Evolutionary conservation across 2,888 invertebrate species (phyloP).

Genomic region (Steinernema scapterisci): DNA sequence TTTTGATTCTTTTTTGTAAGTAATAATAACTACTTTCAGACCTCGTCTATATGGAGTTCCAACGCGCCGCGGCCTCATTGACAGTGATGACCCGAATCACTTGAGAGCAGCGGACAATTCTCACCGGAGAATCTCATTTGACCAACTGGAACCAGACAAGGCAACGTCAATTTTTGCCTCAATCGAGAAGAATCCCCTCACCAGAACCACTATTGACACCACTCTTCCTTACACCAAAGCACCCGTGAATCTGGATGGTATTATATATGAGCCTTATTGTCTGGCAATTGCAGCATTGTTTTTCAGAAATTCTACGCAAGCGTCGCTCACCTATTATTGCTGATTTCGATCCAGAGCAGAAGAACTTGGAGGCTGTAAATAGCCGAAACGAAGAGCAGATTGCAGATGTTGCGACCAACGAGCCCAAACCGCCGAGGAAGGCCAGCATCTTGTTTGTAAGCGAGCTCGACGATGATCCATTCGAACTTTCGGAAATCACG

Average conservation of each 20-base stretch:
- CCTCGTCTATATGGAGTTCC: background rate
- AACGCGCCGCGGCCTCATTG: background rate
- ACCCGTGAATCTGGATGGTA: background rate
- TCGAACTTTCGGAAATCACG: background rate
- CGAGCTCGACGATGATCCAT: constrained; percentile 8
- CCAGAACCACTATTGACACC: constrained; percentile 12
- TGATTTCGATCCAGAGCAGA: background rate
- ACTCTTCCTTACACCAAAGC: constrained; percentile 8
- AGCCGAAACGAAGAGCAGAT: background rate
- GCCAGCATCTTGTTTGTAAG: background rate
- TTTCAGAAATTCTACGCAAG: constrained; percentile 11
- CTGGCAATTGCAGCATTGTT: no score
- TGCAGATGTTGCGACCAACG: background rate
- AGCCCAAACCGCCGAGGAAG: background rate
- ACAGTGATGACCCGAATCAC: constrained; percentile 17
- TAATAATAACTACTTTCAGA: background rate
- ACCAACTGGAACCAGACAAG: constrained; percentile 16
- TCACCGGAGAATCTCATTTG: background rate
- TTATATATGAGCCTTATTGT: no score
- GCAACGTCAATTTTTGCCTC: constrained; percentile 9
- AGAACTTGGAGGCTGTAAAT: background rate
- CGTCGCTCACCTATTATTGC: background rate
- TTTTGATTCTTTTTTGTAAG: no score
- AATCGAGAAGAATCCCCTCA: constrained; percentile 5
- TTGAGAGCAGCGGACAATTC: background rate